These are phyloP conservation scores for Pocillopora meandrina DNA, from an alignment of 92 coral and sea anemone genomes.

Conservation along the genomic window DNA sequence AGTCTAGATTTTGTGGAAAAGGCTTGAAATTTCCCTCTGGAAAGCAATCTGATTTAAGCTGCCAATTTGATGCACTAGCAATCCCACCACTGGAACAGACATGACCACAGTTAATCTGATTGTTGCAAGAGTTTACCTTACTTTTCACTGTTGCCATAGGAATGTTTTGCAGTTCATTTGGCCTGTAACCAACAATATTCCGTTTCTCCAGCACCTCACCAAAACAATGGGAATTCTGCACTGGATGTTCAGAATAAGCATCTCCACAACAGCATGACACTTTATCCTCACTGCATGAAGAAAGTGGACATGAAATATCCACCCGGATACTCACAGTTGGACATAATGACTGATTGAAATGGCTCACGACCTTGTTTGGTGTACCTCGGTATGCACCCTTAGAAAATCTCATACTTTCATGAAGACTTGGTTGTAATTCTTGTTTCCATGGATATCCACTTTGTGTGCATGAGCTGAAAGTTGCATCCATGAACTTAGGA, in stretches of 20 bases:
- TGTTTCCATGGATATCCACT: neutral
- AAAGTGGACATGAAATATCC: conserved; percentile 35
- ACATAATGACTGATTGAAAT: neutral
- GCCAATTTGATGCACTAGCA: neutral
- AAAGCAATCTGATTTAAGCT: conserved; percentile 8
- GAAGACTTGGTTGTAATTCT: conserved; percentile 3
- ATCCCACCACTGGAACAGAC: neutral
- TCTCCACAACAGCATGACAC: neutral
- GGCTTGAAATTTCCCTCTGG: neutral
- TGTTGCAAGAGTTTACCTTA: neutral
- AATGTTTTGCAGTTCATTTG: neutral
- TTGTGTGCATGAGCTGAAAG: neutral
- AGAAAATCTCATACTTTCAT: neutral
- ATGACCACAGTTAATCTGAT: neutral
- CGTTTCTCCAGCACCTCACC: neutral
- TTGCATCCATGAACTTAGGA: neutral
- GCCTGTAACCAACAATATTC: neutral
- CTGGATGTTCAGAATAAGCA: neutral
- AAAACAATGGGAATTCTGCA: neutral
- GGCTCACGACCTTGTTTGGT: conserved; percentile 19
- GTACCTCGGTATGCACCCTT: conserved; percentile 1
- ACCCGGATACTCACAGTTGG: conserved; percentile 47
- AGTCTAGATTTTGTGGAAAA: neutral
- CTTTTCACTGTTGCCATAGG: neutral
- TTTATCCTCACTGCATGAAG: conserved; percentile 13